Evolutionary conservation across 2,113 vertebrate species (phyloP).

Genomic region (Petrocephalus zakoni): DNA sequence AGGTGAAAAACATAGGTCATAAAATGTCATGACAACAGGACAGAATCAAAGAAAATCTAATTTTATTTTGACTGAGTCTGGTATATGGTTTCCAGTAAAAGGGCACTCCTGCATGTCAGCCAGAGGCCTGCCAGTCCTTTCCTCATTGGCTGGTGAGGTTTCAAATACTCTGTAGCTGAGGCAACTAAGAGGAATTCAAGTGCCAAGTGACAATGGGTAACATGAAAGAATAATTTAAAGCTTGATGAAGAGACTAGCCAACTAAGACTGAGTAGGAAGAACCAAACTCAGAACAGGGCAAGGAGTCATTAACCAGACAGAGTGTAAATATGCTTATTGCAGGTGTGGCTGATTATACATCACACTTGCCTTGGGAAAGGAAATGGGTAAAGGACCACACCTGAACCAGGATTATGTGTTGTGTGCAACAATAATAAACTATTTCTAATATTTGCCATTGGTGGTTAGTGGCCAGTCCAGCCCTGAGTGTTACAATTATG

Average conservation of each 20-base stretch:
- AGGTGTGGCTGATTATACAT: background rate
- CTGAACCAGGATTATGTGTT: background rate
- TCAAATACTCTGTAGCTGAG: background rate
- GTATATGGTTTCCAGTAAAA: background rate
- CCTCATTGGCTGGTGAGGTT: background rate
- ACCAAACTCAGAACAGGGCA: background rate
- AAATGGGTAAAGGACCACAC: background rate
- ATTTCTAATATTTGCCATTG: background rate
- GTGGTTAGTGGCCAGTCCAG: background rate
- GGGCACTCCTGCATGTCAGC: background rate
- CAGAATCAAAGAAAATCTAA: background rate
- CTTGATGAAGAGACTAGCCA: background rate
- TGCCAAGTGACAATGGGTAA: background rate
- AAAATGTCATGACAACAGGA: background rate
- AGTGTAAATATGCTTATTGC: background rate
- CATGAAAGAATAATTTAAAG: background rate
- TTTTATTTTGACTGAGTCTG: background rate
- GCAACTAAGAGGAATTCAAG: background rate
- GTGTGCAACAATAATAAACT: background rate
- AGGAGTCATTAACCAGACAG: background rate
- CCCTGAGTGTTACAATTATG: too few relatives aligned
- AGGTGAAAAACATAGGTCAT: background rate
- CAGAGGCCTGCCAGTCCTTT: background rate
- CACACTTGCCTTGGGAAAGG: background rate
- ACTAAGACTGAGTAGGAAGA: background rate